Conservation (phyloP, 2,113 vertebrate species). For the Edolisoma coerulescens region DNA sequence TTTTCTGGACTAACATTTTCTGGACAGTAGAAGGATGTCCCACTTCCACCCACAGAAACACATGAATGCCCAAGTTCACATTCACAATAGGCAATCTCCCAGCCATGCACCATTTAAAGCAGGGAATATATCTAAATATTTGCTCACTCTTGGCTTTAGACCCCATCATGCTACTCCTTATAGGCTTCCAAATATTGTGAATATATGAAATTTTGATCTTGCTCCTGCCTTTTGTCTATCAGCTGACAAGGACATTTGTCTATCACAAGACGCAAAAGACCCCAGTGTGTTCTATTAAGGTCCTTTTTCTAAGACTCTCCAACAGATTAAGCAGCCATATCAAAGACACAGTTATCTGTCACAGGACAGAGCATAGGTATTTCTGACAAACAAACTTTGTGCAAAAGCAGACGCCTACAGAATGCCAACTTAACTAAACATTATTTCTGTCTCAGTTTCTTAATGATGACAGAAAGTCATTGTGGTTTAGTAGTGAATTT, state of each 20-base stretch:
- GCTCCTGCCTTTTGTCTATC: not conserved
- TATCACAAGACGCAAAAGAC: not conserved
- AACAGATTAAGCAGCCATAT: not conserved
- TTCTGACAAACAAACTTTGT: not conserved
- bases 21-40: not conserved
- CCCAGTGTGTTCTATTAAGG: not conserved
- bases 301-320: not conserved
- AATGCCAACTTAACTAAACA: not conserved
- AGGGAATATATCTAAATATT: not conserved
- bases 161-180: not conserved
- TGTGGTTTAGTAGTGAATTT: not conserved
- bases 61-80: not conserved
- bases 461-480: not conserved
- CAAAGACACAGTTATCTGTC: not conserved
- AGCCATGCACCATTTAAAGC: not conserved
- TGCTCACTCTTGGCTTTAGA: not conserved
- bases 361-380: not conserved
- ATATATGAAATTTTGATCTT: not conserved
- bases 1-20: not conserved
- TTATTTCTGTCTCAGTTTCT: not conserved
- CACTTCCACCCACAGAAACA: not conserved
- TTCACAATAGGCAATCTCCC: accelerated
- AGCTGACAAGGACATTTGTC: not conserved
- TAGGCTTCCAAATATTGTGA: not conserved
- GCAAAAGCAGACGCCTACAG: not conserved